These are phyloP conservation scores for Ischnura elegans DNA, from an alignment of 2,888 invertebrate species.

Conservation along the genomic window DNA sequence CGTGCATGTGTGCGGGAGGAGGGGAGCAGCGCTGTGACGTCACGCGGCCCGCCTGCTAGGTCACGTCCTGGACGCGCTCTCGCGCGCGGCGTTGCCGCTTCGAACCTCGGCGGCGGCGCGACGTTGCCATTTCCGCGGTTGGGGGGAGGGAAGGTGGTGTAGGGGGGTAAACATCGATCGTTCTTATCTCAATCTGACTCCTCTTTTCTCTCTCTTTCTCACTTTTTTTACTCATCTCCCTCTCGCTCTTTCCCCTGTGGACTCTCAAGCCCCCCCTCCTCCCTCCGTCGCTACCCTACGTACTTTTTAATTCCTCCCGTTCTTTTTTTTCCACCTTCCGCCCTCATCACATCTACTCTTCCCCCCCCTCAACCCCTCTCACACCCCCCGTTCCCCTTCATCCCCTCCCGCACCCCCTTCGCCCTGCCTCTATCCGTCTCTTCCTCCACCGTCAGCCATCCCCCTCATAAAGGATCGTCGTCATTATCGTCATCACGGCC, in stretches of 20 bases:
- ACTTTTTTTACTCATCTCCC: conserved; percentile 16
- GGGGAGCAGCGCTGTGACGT: conserved; percentile 54
- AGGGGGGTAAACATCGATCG: conserved; percentile 41
- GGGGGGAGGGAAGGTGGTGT: too few relatives aligned
- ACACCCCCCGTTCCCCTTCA: not conserved
- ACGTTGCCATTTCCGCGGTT: conserved; percentile 34
- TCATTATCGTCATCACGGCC: conserved; percentile 62
- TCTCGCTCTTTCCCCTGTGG: not conserved
- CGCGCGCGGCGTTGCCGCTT: conserved; percentile 57
- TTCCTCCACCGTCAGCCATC: not conserved
- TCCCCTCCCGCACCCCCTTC: not conserved
- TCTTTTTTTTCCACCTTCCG: not conserved
- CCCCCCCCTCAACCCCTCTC: not conserved
- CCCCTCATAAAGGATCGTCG: conserved; percentile 43
- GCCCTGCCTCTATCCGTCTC: not conserved
- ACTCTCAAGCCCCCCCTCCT: not conserved
- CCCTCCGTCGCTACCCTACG: not conserved
- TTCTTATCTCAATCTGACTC: conserved; percentile 35
- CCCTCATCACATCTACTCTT: too few relatives aligned
- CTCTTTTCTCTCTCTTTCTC: conserved; percentile 24
- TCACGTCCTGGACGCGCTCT: conserved; percentile 59
- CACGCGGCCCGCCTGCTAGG: conserved; percentile 62
- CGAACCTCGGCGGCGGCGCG: conserved; percentile 64
- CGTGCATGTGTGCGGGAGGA: not conserved
- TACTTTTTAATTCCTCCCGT: not conserved